Base-by-base conservation (phyloP, 2,113 vertebrate genomes). In the Halichoeres trimaculatus region DNA sequence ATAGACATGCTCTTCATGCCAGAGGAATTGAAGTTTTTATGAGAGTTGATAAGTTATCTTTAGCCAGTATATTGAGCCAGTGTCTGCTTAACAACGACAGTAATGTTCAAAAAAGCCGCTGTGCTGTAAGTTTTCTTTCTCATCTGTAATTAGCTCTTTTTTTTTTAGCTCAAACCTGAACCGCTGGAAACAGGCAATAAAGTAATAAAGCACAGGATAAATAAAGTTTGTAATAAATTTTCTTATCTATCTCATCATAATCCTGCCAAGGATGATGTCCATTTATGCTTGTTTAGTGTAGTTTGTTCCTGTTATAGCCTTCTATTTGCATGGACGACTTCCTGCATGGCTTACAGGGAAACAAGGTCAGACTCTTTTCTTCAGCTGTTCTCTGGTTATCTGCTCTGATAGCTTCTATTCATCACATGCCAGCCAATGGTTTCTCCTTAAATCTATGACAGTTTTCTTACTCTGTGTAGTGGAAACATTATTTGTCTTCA, bases 301-400 rank as follows among this genome's bases (percentile, higher is more conserved):
- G 45, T 48, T 10, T 48, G 45, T 48, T n/a, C 10, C 11, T 36
- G 10, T 50, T 17, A 47, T 45, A 56, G 24, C 50, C 0, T 1
- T 10, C 5, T 36, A 85, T 92, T 89, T 90, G 81, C 83, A 81
- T 84, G 34, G 76, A 36, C 73, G 17, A 80, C 64, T 70, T 86
- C 38, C 68, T 51, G 62, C 34, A 45, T 36, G 1, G 8, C 48
- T 11, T 50, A 60, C 14, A 10, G 19, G 51, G 17, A 58, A 76
- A 71, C 30, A 45, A 70, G 40, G 66, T 78, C 61, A 45, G 10
- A 35, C 65, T 73, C 2, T 6, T 61, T 22, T 41, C 4, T 61
- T 24, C 38, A 74, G 34, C 53, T 43, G 58, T 54, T 60, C 57
- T 69, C 2, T 1, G 2, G 53, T 72, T 83, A 63, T 78, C 57